phyloP scores from a whole-genome alignment of 2,113 vertebrate species.

The Xenopus laevis region DNA sequence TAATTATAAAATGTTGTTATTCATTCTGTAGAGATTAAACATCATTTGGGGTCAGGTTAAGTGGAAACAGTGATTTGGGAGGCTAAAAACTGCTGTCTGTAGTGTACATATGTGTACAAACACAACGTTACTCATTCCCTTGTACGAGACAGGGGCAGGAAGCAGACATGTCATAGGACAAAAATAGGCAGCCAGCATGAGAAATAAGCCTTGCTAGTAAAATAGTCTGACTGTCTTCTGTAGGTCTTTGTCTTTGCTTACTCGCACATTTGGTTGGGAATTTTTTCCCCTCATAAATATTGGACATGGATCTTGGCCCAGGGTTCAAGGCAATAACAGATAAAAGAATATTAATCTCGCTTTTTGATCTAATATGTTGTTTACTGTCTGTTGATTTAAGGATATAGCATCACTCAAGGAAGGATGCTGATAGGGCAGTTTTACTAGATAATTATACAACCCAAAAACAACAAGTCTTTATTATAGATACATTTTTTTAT shows the following conservation, averaged over 20 bases:
- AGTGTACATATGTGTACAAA: slow-evolving; percentile 14
- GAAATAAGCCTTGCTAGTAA: not conserved
- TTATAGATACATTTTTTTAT: too few species aligned
- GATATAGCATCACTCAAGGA: too few species aligned
- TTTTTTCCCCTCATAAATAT: too few species aligned
- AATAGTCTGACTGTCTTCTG: too few species aligned
- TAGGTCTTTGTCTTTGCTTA: too few species aligned
- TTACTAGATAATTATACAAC: too few species aligned
- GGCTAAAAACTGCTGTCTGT: not conserved
- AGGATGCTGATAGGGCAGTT: too few species aligned
- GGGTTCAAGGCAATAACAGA: not conserved
- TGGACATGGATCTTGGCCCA: too few species aligned
- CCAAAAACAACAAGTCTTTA: too few species aligned
- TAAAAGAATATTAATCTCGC: not conserved
- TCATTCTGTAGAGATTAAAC: slow-evolving; percentile 16
- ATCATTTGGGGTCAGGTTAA: slow-evolving; percentile 19
- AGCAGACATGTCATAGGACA: not conserved
- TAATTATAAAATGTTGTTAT: slow-evolving; percentile 19
- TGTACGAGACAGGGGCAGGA: slow-evolving; percentile 2
- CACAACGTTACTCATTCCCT: slow-evolving; percentile 18
- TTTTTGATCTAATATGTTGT: too few species aligned
- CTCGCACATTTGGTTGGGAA: too few species aligned
- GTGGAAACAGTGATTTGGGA: not conserved
- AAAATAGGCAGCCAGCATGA: slow-evolving; percentile 1
- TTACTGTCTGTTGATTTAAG: too few species aligned